Evolutionary conservation across 2,888 invertebrate species (phyloP).

Genomic region (Amphipoea lucens): DNA sequence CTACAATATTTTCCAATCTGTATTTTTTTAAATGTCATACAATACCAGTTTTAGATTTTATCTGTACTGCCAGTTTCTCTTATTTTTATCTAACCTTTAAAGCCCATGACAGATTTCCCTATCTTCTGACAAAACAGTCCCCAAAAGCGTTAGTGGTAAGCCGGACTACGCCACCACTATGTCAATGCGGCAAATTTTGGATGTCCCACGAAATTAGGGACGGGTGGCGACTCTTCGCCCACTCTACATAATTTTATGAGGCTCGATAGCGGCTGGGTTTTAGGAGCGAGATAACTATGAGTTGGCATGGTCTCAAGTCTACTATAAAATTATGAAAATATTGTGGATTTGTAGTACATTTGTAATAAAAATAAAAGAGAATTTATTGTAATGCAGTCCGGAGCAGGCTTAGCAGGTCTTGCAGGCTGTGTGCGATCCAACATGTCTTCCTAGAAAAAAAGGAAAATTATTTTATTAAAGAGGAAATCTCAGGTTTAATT

Average conservation of each 20-base stretch:
- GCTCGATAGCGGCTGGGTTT: constrained; percentile 69
- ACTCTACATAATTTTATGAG: constrained; percentile 72
- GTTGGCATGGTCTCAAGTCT: constrained; percentile 74
- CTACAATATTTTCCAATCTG: not conserved
- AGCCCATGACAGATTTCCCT: not conserved
- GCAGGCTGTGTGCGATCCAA: constrained; percentile 35
- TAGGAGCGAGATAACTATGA: constrained; percentile 73
- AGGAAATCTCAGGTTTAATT: not conserved
- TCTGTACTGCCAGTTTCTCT: not conserved
- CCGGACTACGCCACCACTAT: constrained; percentile 23
- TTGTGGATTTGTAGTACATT: constrained; percentile 65
- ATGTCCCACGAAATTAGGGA: constrained; percentile 63
- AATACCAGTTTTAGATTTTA: not conserved
- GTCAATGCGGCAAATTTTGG: constrained; percentile 54
- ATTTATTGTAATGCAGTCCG: constrained; percentile 69
- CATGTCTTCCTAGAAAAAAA: constrained; percentile 51
- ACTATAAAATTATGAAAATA: constrained; percentile 78
- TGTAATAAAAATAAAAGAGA: constrained; percentile 70
- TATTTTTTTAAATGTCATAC: not conserved
- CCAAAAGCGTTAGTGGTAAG: constrained; percentile 37
- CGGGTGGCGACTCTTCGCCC: constrained; percentile 63
- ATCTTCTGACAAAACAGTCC: constrained; percentile 2
- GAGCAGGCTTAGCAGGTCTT: constrained; percentile 31
- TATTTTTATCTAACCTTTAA: not conserved
- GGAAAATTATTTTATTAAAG: constrained; percentile 22